Evolutionary conservation across 1,140 invertebrate genomes (phyloP), one percentile per base, ranked within the genome.

Genomic region (Drosophila rufa): DNA sequence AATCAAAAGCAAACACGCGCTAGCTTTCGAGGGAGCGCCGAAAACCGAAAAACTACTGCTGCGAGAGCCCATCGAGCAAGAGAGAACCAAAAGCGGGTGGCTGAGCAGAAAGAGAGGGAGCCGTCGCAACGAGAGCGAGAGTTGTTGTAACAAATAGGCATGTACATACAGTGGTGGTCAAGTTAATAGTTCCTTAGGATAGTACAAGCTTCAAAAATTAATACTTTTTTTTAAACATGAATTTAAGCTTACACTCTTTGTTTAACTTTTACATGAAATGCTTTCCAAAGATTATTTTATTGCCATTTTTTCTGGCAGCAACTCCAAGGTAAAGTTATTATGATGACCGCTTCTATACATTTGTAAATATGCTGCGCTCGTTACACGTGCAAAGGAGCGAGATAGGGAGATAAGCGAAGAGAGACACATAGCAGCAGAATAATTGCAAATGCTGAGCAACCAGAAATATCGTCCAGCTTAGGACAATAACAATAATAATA

Each of bases 1-100:
- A 89, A 89, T 82, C 85, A 65, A 89, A 89, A 82, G 82, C 83
- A 76, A 90, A 85, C 84, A 83, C 71, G 82, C 79, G 82, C 60
- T 61, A 36, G 71, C 15, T 64, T 53, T 55, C 78, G 78, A 78
- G 43, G 69, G 60, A 56, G 60, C 46, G 69, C 74, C 61, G 19
- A 68, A 67, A 46, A 47, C 77, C 68, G 47, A 78, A 80, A 83
- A 83, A 89, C 80, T 71, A 89, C 61, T 61, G 55, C 25, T 40
- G 40, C 51, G 57, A 79, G 74, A 68, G 51, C 47, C 42, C 12
- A 55, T 58, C 36, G 33, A 55, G 30, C 8, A 58, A 67, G 67
- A 64, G 51, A 45, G 60, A 22, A 40, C 58, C 56, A 42, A 67
- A 56, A 38, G 19, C 30, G 57, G 57, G 57, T 47, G 57, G 57